Percentiles rank a stretch among this genome's conserved stretches.
These are phyloP conservation scores for Blastobasis lacticolella DNA, from an alignment of 2,888 invertebrate species.

Conservation along the genomic window DNA sequence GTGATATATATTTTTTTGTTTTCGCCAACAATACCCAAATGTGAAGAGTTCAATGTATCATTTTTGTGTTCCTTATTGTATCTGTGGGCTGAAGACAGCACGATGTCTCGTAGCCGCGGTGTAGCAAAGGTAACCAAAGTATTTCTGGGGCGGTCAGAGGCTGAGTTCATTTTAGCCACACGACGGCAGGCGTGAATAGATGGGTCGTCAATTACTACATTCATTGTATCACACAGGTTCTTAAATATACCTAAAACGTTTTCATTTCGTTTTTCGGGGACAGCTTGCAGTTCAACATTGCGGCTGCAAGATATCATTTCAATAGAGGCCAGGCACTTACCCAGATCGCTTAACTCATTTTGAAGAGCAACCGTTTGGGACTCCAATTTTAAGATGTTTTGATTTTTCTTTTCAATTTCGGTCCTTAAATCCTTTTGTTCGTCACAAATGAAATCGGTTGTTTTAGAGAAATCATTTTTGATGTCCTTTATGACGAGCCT, in stretches of 20 bases:
- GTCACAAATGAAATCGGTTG: slow-evolving; percentile 4
- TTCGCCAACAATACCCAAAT: slow-evolving; percentile 7
- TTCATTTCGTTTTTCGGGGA: slow-evolving; percentile 8
- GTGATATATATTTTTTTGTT: slow-evolving; percentile 4
- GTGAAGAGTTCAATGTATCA: slow-evolving; percentile 3
- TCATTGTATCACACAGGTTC: slow-evolving; percentile 1
- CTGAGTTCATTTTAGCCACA: slow-evolving; percentile 9
- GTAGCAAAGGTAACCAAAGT: slow-evolving; percentile 7
- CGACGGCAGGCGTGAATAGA: slow-evolving; percentile 5
- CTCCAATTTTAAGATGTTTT: slow-evolving; percentile 1
- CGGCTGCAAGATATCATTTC: slow-evolving; percentile 9
- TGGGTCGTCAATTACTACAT: background rate
- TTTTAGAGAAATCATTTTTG: slow-evolving; percentile 3
- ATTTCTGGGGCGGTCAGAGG: slow-evolving; percentile 8
- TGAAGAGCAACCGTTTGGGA: slow-evolving; percentile 1
- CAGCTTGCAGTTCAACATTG: slow-evolving; percentile 12
- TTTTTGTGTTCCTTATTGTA: slow-evolving; percentile 10
- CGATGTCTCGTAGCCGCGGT: slow-evolving; percentile 9
- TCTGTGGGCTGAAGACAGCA: slow-evolving; percentile 10
- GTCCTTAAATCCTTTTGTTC: slow-evolving; percentile 2
- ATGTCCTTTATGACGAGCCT: background rate
- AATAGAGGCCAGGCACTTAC: background rate
- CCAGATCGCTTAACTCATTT: background rate
- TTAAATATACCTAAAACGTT: slow-evolving; percentile 2
- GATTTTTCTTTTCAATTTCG: slow-evolving; percentile 1